Evolutionary conservation across 2,113 vertebrate species (phyloP), one percentile per base, ranked within the genome.

Genomic region (Labrus mixtus): DNA sequence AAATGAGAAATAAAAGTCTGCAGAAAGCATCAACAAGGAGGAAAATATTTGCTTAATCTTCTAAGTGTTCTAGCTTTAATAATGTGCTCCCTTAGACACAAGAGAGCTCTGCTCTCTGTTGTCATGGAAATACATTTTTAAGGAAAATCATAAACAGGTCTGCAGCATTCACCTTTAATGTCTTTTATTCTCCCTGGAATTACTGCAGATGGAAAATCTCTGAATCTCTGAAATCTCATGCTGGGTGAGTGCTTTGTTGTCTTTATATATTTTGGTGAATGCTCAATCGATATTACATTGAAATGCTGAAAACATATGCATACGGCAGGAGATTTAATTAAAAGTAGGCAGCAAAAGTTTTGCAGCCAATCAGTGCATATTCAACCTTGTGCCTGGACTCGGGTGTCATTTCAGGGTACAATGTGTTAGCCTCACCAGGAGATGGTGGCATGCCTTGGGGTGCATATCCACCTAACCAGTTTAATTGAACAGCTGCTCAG

Each of bases 401-500:
- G 8, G 11, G 79, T 57, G 60, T 87, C 74, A 82, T 73, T 85
- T 85, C 48, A 58, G 67, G 39, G 63, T 63, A 73, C 55, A 76
- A 17, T 76, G 60, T 74, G 53, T 68, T 76, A 70, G 56, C 64
- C 33, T 84, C 74, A 72, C 72, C 72, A 53, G 37, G 85, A 86
- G 68, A 87, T 45, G 60, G 56, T 87, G 71, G 45, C 76, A 84
- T 88, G 78, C 89, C 86, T 84, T 78, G 82, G 48, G 81, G 86
- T 87, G 81, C 79, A 86, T 74, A 84, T 86, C 76, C 77, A 85
- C 76, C 83, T 57, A 72, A 79, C 87, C 68, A 56, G 53, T 92
- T 92, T 91, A 94, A 94, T 93, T 92, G 90, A 93, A 91, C 91
- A 93, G 88, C 90, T 92, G 90, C 87, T 93, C 85, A 43, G 83